Evolutionary conservation across 2,113 vertebrate genomes (phyloP).

Genomic region (Gopherus flavomarginatus): DNA sequence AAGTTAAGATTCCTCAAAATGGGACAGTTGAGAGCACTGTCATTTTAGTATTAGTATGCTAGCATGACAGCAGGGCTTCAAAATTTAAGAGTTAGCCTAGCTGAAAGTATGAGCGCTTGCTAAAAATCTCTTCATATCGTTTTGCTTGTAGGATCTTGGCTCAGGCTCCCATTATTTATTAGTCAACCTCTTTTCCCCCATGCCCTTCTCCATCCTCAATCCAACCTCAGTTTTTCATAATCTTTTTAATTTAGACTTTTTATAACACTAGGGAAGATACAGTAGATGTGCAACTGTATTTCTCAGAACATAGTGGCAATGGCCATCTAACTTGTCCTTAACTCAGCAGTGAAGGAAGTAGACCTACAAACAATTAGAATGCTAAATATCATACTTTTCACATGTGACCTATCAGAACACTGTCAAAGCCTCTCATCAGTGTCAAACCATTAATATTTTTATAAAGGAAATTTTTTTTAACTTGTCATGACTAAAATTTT

Average conservation of each 20-base stretch:
- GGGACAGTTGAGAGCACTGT: not conserved
- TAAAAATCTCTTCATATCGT: not conserved
- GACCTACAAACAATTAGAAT: not conserved
- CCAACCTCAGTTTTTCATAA: not conserved
- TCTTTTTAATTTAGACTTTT: not conserved
- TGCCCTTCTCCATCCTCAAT: not conserved
- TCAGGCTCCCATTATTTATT: not conserved
- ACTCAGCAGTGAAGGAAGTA: not conserved
- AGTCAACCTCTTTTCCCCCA: not conserved
- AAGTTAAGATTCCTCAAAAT: not conserved
- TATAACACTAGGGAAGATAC: not conserved
- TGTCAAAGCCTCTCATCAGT: accelerated
- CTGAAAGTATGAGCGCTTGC: not conserved
- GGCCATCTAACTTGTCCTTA: not conserved
- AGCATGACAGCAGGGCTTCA: not conserved
- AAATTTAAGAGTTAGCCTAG: not conserved
- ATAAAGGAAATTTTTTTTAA: not conserved
- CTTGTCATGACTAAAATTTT: not conserved
- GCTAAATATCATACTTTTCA: not conserved
- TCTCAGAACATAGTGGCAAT: not conserved
- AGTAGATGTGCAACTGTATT: not conserved
- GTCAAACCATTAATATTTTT: not conserved
- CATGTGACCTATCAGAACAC: not conserved
- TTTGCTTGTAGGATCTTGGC: not conserved
- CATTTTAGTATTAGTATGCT: not conserved